Base-by-base conservation (phyloP, 2,888 invertebrate species). In the Cantharis rufa region DNA sequence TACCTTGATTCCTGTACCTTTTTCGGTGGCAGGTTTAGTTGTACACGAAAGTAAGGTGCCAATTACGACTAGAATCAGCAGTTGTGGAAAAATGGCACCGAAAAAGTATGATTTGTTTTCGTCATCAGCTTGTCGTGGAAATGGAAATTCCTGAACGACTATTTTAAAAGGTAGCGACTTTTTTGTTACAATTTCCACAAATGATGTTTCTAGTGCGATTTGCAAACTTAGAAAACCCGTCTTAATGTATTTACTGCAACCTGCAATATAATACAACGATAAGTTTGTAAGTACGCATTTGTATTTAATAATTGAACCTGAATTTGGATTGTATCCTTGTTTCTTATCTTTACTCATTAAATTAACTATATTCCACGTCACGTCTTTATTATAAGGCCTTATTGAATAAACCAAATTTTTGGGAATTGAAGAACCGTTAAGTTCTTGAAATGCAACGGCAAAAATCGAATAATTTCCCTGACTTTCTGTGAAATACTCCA, bases 121-220 rank as follows among this genome's bases (percentile, higher is more conserved):
- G 80, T 88, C 87, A 24, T 82, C 76, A 13, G 81, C 82, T 78
- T 88, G 86, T 2, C 89, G 88, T 24, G 90, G 89, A 84, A 89
- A 91, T 0, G 92, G 92, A 80, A 92, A 91, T 84, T 90, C 90
- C 87, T 91, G 90, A 1, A 90, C 73, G 0, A 84, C 83, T 28
- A 92, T 81, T 3, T 81, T 82, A 61, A 85, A 77, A n/a, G 70
- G 78, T 7, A 76, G 28, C 10, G 24, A 48, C 10, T 70, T 75
- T 7, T 69, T 70, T 13, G 80, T 75, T 62, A 77, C 77, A 27
- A 87, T 81, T 75, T 89, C 86, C 63, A 92, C 88, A 82, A 89
- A 93, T 21, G 90, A 89, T 1, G 88, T 88, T 83, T 93, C 92
- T 61, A 93, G 86, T 0, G 91, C 89, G 86, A 90, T 88, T 84